phyloP scores from a whole-genome alignment of 2,797 vertebrate genomes.

The Crenuchus spilurus region DNA sequence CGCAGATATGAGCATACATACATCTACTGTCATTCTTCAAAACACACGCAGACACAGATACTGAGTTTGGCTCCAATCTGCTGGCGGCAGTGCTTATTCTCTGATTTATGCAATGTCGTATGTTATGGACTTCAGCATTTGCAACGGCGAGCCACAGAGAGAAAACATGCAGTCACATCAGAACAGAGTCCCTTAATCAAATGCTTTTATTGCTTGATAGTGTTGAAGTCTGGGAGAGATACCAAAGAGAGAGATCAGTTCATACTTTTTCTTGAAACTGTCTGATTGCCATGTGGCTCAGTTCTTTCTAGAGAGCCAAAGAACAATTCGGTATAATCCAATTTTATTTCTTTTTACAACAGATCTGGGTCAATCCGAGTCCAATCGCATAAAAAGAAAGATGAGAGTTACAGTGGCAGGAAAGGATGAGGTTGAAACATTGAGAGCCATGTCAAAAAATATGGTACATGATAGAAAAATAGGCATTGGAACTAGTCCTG shows the following conservation, averaged over 20 bases:
- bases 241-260: neutral
- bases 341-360: neutral
- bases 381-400: neutral
- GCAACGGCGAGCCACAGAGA: neutral
- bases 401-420: neutral
- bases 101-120: constrained; percentile 34
- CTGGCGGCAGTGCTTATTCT: neutral
- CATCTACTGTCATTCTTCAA: neutral
- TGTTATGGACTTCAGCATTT: constrained; percentile 9
- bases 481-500: too few species aligned
- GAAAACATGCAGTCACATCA: neutral
- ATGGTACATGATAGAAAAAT: too few species aligned
- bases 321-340: neutral
- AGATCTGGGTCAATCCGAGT: neutral
- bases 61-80: constrained; percentile 6
- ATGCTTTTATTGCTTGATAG: neutral
- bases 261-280: neutral
- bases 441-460: too few species aligned
- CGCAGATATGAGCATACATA: constrained; percentile 5
- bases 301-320: neutral
- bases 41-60: neutral
- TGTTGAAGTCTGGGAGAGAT: too few species aligned
- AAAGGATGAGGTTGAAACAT: too few species aligned
- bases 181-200: constrained; percentile 10
- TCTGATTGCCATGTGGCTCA: neutral